phyloP scores from a whole-genome alignment of 2,113 vertebrate genomes.

The Leucosticte australis region DNA sequence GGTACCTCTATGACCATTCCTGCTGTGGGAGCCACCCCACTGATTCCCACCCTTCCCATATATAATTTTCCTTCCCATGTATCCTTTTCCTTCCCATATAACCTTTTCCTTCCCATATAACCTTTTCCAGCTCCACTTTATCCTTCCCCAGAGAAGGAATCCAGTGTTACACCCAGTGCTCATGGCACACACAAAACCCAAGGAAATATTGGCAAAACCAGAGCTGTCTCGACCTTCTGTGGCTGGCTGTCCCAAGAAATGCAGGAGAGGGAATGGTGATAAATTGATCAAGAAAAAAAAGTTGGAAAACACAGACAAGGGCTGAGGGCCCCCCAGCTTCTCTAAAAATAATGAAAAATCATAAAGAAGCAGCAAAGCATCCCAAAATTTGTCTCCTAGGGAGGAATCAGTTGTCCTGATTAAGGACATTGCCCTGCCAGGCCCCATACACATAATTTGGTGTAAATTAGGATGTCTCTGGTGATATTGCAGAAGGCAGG shows the following conservation, averaged over 20 bases:
- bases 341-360: background rate
- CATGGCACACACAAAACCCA: background rate
- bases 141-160: background rate
- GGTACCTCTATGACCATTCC: background rate
- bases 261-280: background rate
- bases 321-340: background rate
- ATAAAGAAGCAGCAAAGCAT: background rate
- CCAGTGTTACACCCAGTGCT: too few relatives aligned
- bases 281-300: background rate
- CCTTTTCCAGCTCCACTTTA: background rate
- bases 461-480: background rate
- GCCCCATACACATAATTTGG: background rate
- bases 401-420: background rate
- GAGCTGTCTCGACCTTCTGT: background rate
- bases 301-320: background rate
- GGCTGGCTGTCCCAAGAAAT: background rate
- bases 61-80: background rate
- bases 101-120: too few relatives aligned
- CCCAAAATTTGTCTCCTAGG: background rate
- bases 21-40: background rate
- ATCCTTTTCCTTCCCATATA: background rate
- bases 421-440: background rate
- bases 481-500: background rate
- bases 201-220: background rate
- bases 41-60: background rate